Percentiles rank a stretch among this genome's conserved stretches.
These are phyloP conservation scores for Drosophila virilis DNA, from an alignment of 1,140 invertebrate species.

Conservation along the genomic window DNA sequence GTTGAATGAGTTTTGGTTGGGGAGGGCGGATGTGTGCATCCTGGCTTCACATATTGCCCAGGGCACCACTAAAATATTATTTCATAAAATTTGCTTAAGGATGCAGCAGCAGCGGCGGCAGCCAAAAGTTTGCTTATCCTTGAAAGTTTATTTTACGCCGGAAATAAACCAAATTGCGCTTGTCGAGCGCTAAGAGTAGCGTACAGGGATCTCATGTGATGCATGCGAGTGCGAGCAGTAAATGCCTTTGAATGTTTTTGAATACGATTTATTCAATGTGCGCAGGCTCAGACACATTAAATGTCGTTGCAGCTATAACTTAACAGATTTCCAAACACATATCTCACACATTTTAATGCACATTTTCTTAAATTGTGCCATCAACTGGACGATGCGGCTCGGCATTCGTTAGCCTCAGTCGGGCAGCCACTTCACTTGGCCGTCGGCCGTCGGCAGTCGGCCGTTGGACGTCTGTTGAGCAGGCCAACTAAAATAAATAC, in stretches of 20 bases:
- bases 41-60: slow-evolving; percentile 75
- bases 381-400: slow-evolving; percentile 4
- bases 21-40: slow-evolving; percentile 56
- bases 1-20: slow-evolving; percentile 1
- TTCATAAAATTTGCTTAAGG: slow-evolving; percentile 82
- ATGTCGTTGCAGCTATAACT: slow-evolving; percentile 23
- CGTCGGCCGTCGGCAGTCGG: slow-evolving; percentile 31
- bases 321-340: slow-evolving; percentile 2
- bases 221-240: slow-evolving; percentile 11
- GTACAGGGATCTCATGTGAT: slow-evolving; percentile 22
- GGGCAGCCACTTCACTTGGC: slow-evolving; percentile 32
- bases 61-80: slow-evolving; percentile 81
- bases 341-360: slow-evolving; percentile 1
- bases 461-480: slow-evolving; percentile 38
- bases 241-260: slow-evolving; percentile 25
- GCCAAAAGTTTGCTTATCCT: slow-evolving; percentile 81
- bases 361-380: slow-evolving; percentile 16
- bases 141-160: slow-evolving; percentile 81
- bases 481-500: slow-evolving; percentile 75
- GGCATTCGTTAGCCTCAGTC: slow-evolving; percentile 40
- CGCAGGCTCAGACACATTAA: slow-evolving; percentile 45
- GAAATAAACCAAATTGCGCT: slow-evolving; percentile 82
- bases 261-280: slow-evolving; percentile 17
- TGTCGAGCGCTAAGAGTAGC: slow-evolving; percentile 31
- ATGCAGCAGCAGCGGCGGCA: slow-evolving; percentile 54